These are phyloP conservation scores for Musca vetustissima DNA, from an alignment of 1,140 invertebrate genomes.

Conservation along the genomic window DNA sequence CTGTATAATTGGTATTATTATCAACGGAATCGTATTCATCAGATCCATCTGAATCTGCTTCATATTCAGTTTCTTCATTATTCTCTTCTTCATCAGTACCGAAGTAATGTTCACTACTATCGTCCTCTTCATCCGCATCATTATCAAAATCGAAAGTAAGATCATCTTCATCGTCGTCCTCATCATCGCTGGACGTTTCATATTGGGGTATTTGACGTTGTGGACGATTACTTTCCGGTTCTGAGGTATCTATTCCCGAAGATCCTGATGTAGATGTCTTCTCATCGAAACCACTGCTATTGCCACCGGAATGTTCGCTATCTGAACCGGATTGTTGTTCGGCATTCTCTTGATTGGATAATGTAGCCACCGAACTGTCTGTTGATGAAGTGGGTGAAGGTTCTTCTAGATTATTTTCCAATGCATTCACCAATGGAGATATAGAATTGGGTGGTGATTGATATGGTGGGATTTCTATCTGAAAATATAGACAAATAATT, in stretches of 20 bases:
- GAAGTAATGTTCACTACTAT: not conserved
- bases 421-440: constrained; percentile 8
- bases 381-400: not conserved
- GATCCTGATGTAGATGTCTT: constrained; percentile 42
- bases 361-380: not conserved
- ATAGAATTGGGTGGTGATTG: constrained; percentile 9
- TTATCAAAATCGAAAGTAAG: not conserved
- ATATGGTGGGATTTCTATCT: constrained; percentile 28
- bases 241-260: constrained; percentile 46
- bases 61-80: not conserved
- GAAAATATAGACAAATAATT: not conserved
- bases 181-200: constrained; percentile 1
- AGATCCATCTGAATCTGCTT: not conserved
- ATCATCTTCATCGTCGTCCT: not conserved
- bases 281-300: constrained; percentile 31
- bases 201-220: not conserved
- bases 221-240: constrained; percentile 27
- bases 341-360: not conserved
- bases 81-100: not conserved
- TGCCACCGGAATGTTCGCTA: constrained; percentile 17
- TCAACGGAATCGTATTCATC: not conserved
- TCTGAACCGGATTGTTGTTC: constrained; percentile 9
- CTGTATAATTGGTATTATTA: not conserved
- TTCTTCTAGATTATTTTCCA: constrained; percentile 13
- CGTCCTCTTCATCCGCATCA: constrained; percentile 11